Evolutionary conservation across 2,888 invertebrate genomes (phyloP).

Genomic region (Drosophila testacea): DNA sequence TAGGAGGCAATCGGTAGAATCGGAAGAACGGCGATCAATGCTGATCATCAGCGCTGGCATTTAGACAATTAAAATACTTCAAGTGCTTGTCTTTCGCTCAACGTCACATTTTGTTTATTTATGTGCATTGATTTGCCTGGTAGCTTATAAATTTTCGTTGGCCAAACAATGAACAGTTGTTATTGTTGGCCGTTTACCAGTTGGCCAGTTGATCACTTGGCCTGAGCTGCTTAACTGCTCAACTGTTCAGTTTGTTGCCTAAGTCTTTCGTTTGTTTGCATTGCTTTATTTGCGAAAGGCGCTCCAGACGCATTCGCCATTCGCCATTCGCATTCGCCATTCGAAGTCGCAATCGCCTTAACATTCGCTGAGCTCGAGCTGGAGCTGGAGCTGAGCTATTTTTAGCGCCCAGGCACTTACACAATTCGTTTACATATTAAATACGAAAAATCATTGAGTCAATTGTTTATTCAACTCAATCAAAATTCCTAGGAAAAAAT

Average conservation of each 20-base stretch:
- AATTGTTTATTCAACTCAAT: conserved; percentile 77
- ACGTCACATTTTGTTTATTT: conserved; percentile 78
- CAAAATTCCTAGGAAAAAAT: conserved; percentile 78
- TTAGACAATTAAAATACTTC: conserved; percentile 83
- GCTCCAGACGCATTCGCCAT: conserved; percentile 38
- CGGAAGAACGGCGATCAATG: conserved; percentile 44
- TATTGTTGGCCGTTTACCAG: conserved; percentile 27
- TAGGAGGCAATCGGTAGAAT: conserved; percentile 12
- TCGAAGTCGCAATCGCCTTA: conserved; percentile 5
- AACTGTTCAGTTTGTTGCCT: conserved; percentile 61
- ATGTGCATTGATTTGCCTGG: conserved; percentile 77
- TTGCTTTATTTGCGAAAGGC: conserved; percentile 64
- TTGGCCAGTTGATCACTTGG: conserved; percentile 8
- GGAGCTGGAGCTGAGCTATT: conserved; percentile 49
- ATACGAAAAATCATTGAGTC: conserved; percentile 55
- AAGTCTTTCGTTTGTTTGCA: conserved; percentile 74
- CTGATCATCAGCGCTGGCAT: conserved; percentile 75
- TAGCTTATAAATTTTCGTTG: conserved; percentile 77
- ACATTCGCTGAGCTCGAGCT: not conserved
- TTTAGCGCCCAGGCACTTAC: conserved; percentile 64
- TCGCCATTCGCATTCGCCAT: conserved; percentile 29
- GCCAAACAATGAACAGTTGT: conserved; percentile 64
- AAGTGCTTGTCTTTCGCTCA: conserved; percentile 79
- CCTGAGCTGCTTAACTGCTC: not conserved
- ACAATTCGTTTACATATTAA: conserved; percentile 76